phyloP scores from a whole-genome alignment of 2,888 invertebrate genomes.

The Agonopterix alstromeriana region DNA sequence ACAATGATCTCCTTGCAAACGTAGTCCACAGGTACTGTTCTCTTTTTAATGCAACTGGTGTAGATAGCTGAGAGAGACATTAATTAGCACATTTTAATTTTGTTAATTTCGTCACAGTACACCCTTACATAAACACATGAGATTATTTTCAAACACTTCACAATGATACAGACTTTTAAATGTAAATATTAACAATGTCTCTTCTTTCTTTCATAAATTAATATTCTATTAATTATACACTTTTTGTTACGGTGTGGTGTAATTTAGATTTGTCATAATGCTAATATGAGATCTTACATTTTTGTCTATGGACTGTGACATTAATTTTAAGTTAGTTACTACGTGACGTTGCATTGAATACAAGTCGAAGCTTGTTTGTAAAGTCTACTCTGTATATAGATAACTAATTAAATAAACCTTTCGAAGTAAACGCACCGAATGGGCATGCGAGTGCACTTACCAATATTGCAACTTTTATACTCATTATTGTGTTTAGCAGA shows the following conservation, averaged over 20 bases:
- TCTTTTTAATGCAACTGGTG: conserved; percentile 3
- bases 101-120: background rate
- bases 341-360: conserved; percentile 22
- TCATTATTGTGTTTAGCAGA: too few species aligned
- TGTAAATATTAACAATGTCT: conserved; percentile 5
- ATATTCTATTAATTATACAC: background rate
- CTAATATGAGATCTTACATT: conserved; percentile 8
- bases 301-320: conserved; percentile 1
- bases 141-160: background rate
- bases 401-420: conserved; percentile 32
- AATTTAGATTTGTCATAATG: conserved; percentile 15
- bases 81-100: background rate
- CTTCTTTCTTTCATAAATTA: conserved; percentile 1
- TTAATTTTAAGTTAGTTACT: conserved; percentile 14
- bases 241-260: conserved; percentile 1
- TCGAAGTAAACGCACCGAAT: conserved; percentile 45
- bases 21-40: conserved; percentile 91
- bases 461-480: background rate
- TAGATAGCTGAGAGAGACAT: conserved; percentile 3
- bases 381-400: conserved; percentile 45
- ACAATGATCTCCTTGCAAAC: conserved; percentile 95
- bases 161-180: background rate
- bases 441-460: conserved; percentile 65
- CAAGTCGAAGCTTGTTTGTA: conserved; percentile 40
- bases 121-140: background rate